phyloP scores from a whole-genome alignment of 1,140 invertebrate genomes.

The Apis laboriosa region DNA sequence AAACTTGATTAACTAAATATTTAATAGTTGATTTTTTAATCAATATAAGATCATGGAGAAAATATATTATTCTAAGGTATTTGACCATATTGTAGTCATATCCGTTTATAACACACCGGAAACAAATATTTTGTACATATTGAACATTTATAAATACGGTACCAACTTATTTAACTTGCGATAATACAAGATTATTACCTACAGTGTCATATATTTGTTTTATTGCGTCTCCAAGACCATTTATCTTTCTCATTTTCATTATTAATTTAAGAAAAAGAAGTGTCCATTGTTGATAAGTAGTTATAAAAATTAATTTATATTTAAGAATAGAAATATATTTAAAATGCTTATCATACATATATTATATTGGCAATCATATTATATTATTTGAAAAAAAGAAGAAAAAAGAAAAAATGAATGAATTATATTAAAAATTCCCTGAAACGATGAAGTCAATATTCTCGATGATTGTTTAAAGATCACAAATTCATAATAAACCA shows the following conservation, averaged over 20 bases:
- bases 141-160: not conserved
- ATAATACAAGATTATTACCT: conserved; percentile 1
- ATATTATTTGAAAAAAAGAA: not conserved
- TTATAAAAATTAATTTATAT: not conserved
- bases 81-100: not conserved
- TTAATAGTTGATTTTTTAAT: not conserved
- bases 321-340: not conserved
- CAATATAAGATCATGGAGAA: not conserved
- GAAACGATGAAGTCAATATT: not conserved
- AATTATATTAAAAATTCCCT: not conserved
- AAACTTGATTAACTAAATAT: too few species aligned
- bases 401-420: not conserved
- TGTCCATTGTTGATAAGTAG: not conserved
- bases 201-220: not conserved
- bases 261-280: not conserved
- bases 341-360: not conserved
- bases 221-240: not conserved
- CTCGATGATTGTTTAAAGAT: not conserved
- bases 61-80: not conserved
- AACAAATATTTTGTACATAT: not conserved
- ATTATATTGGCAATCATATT: too few species aligned
- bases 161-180: not conserved
- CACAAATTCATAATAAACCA: not conserved
- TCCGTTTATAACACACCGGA: not conserved
- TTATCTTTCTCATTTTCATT: not conserved